phyloP scores from a whole-genome alignment of 2,113 vertebrate genomes.

The Australoheros scitulus region DNA sequence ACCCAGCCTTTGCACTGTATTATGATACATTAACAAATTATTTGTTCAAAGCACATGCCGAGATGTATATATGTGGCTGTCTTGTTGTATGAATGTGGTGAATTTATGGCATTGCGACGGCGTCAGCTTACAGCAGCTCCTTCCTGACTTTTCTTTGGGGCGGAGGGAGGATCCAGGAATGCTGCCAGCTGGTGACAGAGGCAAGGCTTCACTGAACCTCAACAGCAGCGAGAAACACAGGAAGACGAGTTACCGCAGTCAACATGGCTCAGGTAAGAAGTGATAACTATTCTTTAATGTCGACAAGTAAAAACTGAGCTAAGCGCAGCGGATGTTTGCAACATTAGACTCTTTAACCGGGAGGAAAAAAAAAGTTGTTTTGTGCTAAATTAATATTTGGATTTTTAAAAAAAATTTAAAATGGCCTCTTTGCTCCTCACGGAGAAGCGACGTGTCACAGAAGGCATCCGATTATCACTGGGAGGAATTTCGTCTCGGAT shows the following conservation, averaged over 20 bases:
- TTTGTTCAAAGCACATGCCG: not conserved
- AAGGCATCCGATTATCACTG: not conserved
- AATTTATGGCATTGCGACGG: not conserved
- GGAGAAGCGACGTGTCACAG: not conserved
- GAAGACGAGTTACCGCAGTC: slow-evolving; percentile 40
- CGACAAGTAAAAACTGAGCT: not conserved
- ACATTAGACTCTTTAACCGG: not conserved
- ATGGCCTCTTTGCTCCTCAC: not conserved
- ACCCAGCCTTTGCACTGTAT: not conserved
- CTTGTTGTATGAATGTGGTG: not conserved
- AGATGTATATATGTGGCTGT: not conserved
- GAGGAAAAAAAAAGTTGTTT: not conserved
- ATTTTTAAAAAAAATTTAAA: not conserved
- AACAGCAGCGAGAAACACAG: slow-evolving; percentile 51
- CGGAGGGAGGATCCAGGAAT: slow-evolving; percentile 76
- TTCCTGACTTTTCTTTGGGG: slow-evolving; percentile 36
- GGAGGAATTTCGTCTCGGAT: too few relatives aligned
- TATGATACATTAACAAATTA: not conserved
- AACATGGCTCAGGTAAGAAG: slow-evolving; percentile 77
- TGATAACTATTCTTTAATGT: rapidly evolving
- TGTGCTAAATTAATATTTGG: not conserved
- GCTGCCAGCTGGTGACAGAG: slow-evolving; percentile 75
- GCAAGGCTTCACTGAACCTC: slow-evolving; percentile 52
- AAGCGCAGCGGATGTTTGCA: rapidly evolving
- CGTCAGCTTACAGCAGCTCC: slow-evolving; percentile 15